Evolutionary conservation across 2,113 vertebrate genomes (phyloP).

Genomic region (Polypterus senegalus): DNA sequence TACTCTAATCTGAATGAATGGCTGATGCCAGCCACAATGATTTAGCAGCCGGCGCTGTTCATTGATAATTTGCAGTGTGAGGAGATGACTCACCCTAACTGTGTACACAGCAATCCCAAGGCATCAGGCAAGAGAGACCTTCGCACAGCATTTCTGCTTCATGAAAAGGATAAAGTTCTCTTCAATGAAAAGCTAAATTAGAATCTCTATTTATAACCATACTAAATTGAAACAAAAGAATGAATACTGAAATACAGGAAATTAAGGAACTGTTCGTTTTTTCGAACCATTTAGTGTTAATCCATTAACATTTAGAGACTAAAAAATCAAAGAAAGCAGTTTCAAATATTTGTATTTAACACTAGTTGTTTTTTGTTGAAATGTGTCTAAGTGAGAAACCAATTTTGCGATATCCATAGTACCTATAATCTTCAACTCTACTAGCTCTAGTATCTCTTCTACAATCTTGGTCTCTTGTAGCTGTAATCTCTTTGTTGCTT

Average conservation of each 20-base stretch:
- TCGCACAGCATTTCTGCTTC: not conserved
- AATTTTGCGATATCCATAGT: too few relatives aligned
- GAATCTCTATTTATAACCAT: not conserved
- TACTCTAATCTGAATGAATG: constrained; percentile 28
- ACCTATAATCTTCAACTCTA: too few relatives aligned
- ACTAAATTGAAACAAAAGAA: not conserved
- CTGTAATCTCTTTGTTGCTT: too few relatives aligned
- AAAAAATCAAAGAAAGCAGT: not conserved
- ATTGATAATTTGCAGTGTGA: constrained; percentile 42
- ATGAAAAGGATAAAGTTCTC: not conserved
- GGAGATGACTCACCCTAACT: constrained; percentile 35
- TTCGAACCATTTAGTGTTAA: too few relatives aligned
- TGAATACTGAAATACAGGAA: not conserved
- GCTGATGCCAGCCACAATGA: constrained; percentile 35
- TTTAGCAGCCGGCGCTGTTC: constrained; percentile 38
- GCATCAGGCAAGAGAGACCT: constrained; percentile 6
- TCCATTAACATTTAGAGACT: too few relatives aligned
- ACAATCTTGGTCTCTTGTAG: too few relatives aligned
- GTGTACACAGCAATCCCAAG: constrained; percentile 32
- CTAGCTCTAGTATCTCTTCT: too few relatives aligned
- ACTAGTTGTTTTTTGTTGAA: not conserved
- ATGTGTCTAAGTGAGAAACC: too few relatives aligned
- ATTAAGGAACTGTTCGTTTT: too few relatives aligned
- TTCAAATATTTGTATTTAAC: not conserved
- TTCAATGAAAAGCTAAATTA: not conserved